Conservation (phyloP, 1,140 invertebrate species). For the Epicauta chinensis region DNA sequence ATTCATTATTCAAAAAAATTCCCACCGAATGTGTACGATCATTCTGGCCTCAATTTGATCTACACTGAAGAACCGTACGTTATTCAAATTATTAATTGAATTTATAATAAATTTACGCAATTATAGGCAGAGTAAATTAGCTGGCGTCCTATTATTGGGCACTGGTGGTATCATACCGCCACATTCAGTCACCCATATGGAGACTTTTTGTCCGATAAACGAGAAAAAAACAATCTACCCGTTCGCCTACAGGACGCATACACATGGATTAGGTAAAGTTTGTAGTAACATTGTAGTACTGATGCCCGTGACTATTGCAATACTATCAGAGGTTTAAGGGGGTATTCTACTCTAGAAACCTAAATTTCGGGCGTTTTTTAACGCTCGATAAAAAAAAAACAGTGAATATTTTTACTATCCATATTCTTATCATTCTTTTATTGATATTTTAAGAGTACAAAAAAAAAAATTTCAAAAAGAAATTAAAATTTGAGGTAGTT, state of each 20-base stretch:
- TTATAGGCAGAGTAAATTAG: slow-evolving; percentile 56
- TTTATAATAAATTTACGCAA: background rate
- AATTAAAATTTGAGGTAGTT: too few relatives aligned
- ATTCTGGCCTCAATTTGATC: slow-evolving; percentile 72
- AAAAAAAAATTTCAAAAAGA: too few relatives aligned
- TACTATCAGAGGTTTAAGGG: too few relatives aligned
- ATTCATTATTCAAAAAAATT: slow-evolving; percentile 85
- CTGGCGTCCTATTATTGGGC: slow-evolving; percentile 81
- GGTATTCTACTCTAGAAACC: too few relatives aligned
- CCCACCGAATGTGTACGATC: slow-evolving; percentile 60
- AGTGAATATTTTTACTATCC: too few relatives aligned
- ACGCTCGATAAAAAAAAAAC: too few relatives aligned
- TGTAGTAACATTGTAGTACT: background rate
- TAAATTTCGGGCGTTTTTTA: too few relatives aligned
- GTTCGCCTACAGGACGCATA: slow-evolving; percentile 93
- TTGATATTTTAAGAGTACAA: too few relatives aligned
- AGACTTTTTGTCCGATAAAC: slow-evolving; percentile 73
- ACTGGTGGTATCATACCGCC: slow-evolving; percentile 73
- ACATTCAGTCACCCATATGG: slow-evolving; percentile 72
- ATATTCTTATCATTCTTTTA: too few relatives aligned
- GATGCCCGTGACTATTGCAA: too few relatives aligned
- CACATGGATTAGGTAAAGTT: slow-evolving; percentile 72
- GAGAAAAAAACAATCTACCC: slow-evolving; percentile 85
- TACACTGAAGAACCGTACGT: slow-evolving; percentile 70
- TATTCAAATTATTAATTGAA: background rate